phyloP scores from a whole-genome alignment of 2,113 vertebrate species.

The Coturnix japonica region DNA sequence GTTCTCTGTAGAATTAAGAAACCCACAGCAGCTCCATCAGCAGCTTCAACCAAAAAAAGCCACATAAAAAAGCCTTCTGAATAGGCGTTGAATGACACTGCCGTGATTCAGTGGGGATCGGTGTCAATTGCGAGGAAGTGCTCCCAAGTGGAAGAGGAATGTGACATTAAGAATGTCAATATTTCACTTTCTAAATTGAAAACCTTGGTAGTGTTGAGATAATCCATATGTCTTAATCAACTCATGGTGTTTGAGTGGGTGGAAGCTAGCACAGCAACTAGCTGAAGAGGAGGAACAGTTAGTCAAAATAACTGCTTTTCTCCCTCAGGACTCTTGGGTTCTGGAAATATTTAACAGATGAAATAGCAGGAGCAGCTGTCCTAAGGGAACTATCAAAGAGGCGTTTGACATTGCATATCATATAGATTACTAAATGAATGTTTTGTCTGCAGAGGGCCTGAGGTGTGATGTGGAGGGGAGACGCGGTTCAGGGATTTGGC shows the following conservation, averaged over 20 bases:
- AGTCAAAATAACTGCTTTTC: slow-evolving; percentile 68
- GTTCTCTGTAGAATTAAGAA: neutral
- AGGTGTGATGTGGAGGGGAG: neutral
- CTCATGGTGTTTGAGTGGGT: slow-evolving; percentile 67
- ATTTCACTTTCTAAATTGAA: slow-evolving; percentile 61
- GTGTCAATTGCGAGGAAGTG: neutral
- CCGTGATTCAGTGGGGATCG: neutral
- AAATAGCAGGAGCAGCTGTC: slow-evolving; percentile 51
- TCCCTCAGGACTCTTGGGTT: slow-evolving; percentile 51
- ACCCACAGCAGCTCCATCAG: neutral
- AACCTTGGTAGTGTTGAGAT: slow-evolving; percentile 61
- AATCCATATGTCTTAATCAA: slow-evolving; percentile 73
- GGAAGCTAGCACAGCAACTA: slow-evolving; percentile 57
- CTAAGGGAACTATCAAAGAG: slow-evolving; percentile 7
- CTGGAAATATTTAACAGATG: slow-evolving; percentile 59
- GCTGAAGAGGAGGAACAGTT: slow-evolving; percentile 70
- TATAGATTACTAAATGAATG: slow-evolving; percentile 21
- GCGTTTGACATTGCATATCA: neutral
- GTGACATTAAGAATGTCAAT: slow-evolving; percentile 62
- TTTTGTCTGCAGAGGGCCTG: neutral
- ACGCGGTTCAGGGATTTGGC: neutral
- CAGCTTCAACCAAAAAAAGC: neutral
- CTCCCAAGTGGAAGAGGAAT: neutral
- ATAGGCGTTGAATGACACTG: rapidly evolving
- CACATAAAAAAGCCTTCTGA: neutral